Evolutionary conservation across 2,797 vertebrate genomes (phyloP).

Genomic region (Morus bassanus): DNA sequence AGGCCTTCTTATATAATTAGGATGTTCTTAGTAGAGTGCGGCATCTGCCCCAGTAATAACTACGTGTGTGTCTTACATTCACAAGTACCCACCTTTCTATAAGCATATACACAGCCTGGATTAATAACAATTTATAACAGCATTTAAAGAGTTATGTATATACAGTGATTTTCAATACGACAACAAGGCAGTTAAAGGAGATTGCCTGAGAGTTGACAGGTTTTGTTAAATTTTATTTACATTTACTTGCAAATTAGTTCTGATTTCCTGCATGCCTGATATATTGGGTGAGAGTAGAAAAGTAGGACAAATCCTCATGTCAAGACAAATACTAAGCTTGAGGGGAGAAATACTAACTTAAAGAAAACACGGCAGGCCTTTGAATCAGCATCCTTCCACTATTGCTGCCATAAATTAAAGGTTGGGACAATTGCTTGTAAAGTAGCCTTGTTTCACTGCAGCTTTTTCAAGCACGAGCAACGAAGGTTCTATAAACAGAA

Average conservation of each 20-base stretch:
- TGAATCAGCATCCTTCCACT: not conserved
- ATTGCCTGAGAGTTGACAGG: not conserved
- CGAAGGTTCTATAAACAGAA: not conserved
- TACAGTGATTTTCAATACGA: not conserved
- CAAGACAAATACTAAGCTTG: not conserved
- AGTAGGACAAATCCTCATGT: not conserved
- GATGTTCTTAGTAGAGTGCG: not conserved
- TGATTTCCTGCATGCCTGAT: not conserved
- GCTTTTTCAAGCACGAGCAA: not conserved
- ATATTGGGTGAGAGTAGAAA: not conserved
- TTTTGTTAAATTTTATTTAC: not conserved
- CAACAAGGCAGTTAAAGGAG: not conserved
- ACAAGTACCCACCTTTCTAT: not conserved
- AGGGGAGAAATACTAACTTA: not conserved
- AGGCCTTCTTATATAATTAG: slow-evolving; percentile 18
- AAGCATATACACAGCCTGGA: not conserved
- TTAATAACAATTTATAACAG: not conserved
- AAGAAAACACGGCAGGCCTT: not conserved
- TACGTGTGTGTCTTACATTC: not conserved
- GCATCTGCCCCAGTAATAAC: not conserved
- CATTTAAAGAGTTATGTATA: not conserved
- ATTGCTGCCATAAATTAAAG: not conserved
- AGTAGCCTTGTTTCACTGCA: not conserved
- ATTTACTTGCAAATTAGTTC: slow-evolving; percentile 16
- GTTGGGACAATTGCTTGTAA: not conserved